Percentiles rank a stretch among this genome's conserved stretches.
phyloP scores from a whole-genome alignment of 2,888 invertebrate species.

The Meghimatium bilineatum region DNA sequence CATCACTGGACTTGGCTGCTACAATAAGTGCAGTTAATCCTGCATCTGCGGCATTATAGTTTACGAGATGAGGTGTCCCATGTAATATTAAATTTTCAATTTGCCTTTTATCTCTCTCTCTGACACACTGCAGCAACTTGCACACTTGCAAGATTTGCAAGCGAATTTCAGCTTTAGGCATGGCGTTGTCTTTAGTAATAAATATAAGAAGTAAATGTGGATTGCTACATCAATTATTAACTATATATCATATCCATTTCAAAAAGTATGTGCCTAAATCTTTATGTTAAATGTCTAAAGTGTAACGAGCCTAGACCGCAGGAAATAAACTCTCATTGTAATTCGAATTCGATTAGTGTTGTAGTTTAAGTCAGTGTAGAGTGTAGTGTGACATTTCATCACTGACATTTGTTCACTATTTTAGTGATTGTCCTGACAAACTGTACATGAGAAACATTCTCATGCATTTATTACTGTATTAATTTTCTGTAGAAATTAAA shows the following conservation, averaged over 20 bases:
- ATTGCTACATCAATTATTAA: no score
- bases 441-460: not conserved
- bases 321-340: not conserved
- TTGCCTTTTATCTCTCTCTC: conserved; percentile 72
- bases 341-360: not conserved
- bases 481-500: not conserved
- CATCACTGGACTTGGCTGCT: conserved; percentile 75
- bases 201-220: no score
- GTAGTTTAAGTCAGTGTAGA: not conserved
- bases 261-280: no score
- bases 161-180: conserved; percentile 76
- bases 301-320: not conserved
- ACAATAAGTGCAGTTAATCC: conserved; percentile 75
- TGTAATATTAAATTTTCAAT: conserved; percentile 74
- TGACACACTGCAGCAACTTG: conserved; percentile 77
- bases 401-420: conserved; percentile 1
- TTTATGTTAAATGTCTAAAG: not conserved
- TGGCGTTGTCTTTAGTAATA: conserved; percentile 54
- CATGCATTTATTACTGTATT: not conserved
- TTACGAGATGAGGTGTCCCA: conserved; percentile 76
- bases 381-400: not conserved
- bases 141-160: conserved; percentile 76
- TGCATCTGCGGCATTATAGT: conserved; percentile 75
- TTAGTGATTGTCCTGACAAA: not conserved
- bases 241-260: no score